A percentile compares a stretch with the other conserved stretches of the same genome.
phyloP scores from a whole-genome alignment of 2,797 vertebrate species.

The Meda fulgida region DNA sequence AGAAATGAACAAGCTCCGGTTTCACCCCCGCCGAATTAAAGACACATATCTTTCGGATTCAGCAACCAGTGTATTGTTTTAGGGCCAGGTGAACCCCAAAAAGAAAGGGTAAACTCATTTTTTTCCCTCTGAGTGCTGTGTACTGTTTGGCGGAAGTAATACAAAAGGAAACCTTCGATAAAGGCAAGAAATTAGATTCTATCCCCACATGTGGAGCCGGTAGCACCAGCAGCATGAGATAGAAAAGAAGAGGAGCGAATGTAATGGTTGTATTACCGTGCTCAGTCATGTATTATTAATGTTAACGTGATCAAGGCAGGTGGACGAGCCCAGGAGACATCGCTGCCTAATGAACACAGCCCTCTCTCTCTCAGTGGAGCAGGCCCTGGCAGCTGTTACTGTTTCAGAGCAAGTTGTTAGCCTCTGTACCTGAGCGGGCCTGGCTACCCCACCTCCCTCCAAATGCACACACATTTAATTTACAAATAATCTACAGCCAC shows the following conservation, averaged over 20 bases:
- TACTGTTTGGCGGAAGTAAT: constrained; percentile 73
- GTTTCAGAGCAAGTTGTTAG: constrained; percentile 77
- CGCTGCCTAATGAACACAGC: constrained; percentile 80
- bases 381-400: constrained; percentile 83
- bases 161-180: constrained; percentile 70
- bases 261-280: constrained; percentile 83
- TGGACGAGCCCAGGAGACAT: constrained; percentile 82
- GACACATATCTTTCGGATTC: constrained; percentile 75
- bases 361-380: constrained; percentile 70
- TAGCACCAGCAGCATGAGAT: constrained; percentile 69
- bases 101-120: constrained; percentile 78
- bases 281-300: constrained; percentile 85
- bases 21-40: constrained; percentile 73
- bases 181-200: constrained; percentile 78
- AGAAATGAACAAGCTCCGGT: constrained; percentile 73
- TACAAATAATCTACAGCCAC: constrained; percentile 82
- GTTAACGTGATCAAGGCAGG: constrained; percentile 85
- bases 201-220: constrained; percentile 66
- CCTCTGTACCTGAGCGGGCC: constrained; percentile 72
- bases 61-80: constrained; percentile 73
- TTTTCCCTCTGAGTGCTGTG: constrained; percentile 57
- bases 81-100: constrained; percentile 78
- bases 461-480: constrained; percentile 75
- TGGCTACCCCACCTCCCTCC: constrained; percentile 64
- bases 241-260: constrained; percentile 68